phyloP scores from a whole-genome alignment of 2,113 vertebrate species.

The Sapajus apella region DNA sequence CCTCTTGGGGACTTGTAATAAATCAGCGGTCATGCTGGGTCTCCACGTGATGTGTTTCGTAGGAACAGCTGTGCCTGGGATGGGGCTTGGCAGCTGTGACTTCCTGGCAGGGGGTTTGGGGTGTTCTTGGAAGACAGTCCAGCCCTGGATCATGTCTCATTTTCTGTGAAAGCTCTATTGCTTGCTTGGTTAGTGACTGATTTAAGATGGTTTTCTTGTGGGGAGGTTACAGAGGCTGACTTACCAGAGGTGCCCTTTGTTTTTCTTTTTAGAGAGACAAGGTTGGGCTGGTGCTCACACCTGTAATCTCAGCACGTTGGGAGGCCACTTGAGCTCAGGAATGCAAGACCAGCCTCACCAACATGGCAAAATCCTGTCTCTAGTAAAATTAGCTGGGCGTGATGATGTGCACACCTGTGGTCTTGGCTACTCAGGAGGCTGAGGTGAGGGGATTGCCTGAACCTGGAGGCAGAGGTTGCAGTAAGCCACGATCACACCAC shows the following conservation, averaged over 20 bases:
- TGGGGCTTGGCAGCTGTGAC: background rate
- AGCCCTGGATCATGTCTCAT: rapidly evolving
- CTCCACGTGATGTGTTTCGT: background rate
- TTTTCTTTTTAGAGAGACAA: background rate
- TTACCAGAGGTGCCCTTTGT: background rate
- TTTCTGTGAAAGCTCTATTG: background rate
- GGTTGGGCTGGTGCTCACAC: background rate
- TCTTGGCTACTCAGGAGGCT: too few species aligned
- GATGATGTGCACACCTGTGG: too few species aligned
- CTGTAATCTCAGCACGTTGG: too few species aligned
- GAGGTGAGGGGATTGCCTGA: too few species aligned
- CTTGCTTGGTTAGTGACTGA: background rate
- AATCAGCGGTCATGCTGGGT: slow-evolving; percentile 61
- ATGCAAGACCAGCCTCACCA: too few species aligned
- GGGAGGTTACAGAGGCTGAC: too few species aligned
- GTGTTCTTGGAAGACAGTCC: too few species aligned
- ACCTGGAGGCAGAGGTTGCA: too few species aligned
- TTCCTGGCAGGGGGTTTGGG: background rate
- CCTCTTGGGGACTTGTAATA: slow-evolving; percentile 84
- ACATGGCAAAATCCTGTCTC: too few species aligned
- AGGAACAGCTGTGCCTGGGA: rapidly evolving
- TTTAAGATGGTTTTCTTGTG: background rate
- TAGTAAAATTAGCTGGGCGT: too few species aligned
- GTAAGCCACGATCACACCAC: too few species aligned
- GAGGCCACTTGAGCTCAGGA: too few species aligned